These are phyloP conservation scores for Drepanosiphum platanoidis DNA, from an alignment of 2,888 invertebrate genomes.

Conservation along the genomic window DNA sequence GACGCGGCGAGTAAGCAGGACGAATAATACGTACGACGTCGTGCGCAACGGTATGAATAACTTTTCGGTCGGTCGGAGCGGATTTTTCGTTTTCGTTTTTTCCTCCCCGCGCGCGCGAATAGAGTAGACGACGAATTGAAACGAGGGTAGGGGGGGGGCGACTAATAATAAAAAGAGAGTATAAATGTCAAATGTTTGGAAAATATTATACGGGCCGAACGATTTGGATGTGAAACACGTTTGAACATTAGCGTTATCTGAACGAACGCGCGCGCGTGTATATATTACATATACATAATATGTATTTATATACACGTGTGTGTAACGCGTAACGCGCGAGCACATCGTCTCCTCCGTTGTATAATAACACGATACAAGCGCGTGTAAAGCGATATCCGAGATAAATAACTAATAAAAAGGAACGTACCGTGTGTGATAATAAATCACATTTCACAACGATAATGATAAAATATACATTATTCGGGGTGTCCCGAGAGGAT, in stretches of 20 bases:
- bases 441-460: no score
- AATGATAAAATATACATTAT: no score
- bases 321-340: not conserved
- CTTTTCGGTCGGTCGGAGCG: no score
- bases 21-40: no score
- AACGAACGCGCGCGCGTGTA: not conserved
- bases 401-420: no score
- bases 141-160: not conserved
- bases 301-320: not conserved
- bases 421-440: no score
- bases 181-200: constrained; percentile 49
- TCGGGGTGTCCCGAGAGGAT: no score
- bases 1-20: no score
- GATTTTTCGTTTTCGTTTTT: not conserved
- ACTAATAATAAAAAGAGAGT: constrained; percentile 1
- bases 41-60: no score
- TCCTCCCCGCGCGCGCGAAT: not conserved
- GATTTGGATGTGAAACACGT: constrained; percentile 50
- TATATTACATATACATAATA: not conserved
- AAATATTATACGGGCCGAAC: constrained; percentile 31
- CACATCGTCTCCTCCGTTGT: not conserved
- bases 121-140: not conserved
- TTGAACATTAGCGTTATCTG: constrained; percentile 47
- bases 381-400: no score
- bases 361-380: no score